phyloP scores from a whole-genome alignment of 2,797 vertebrate genomes.

The Propithecus deckenii region DNA sequence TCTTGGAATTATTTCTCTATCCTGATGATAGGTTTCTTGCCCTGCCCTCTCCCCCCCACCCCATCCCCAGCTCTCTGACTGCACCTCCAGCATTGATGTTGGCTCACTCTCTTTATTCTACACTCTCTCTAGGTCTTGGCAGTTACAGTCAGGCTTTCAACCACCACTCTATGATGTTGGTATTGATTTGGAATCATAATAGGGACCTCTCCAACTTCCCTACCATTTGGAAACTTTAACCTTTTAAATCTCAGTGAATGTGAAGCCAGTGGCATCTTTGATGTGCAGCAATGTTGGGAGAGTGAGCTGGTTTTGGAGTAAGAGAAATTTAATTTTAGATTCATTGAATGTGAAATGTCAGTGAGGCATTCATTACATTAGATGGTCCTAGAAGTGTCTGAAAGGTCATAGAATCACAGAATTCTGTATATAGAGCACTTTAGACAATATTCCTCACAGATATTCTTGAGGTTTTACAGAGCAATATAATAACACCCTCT shows the following conservation, averaged over 20 bases:
- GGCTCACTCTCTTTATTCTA: not conserved
- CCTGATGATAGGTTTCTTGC: not conserved
- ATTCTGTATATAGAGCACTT: not conserved
- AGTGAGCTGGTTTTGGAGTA: not conserved
- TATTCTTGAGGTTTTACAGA: not conserved
- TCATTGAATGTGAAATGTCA: not conserved
- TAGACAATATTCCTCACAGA: not conserved
- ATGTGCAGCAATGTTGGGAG: not conserved
- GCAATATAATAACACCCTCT: not conserved
- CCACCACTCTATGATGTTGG: not conserved
- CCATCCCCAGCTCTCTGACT: not conserved
- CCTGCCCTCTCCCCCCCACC: not conserved
- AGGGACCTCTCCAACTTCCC: not conserved
- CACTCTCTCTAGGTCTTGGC: not conserved
- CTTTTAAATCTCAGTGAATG: not conserved
- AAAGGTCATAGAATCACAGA: not conserved
- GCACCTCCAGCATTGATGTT: not conserved
- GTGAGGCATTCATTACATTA: not conserved
- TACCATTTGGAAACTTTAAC: not conserved
- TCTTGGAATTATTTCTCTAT: not conserved
- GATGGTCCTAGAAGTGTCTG: not conserved
- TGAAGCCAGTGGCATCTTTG: not conserved
- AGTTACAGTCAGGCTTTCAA: not conserved
- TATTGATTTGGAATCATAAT: not conserved
- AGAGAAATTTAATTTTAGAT: conserved; percentile 7